Evolutionary conservation across 1,140 invertebrate species (phyloP), one percentile per base, ranked within the genome.

Genomic region (Drosophila erecta): DNA sequence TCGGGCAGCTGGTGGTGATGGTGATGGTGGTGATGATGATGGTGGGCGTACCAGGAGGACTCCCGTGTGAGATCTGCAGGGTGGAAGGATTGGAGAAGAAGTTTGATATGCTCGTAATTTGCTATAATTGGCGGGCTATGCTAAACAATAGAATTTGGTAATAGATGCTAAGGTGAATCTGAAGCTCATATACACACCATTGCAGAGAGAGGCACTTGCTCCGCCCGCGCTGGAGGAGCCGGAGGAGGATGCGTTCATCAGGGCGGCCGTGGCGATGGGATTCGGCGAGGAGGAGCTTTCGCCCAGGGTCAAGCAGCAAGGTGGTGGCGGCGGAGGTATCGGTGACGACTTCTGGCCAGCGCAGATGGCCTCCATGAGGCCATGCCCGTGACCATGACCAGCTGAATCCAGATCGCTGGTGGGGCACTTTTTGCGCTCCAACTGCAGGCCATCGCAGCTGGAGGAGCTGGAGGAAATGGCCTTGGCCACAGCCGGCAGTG

Each of bases 21-120:
- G 46, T 90, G 89, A 50, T 90, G 86, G 38, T 90, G 84, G 35
- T 87, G 89, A 51, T 90, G 87, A 50, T 87, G 84, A 33, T 78
- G 89, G 47, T 90, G 89, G 22, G 87, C 86, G 62, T 91, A 91
- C 90, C 90, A 91, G 30, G 85, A 84, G 12, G 85, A 87, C n/a
- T 92, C 90, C n/a, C 90, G 74, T 7, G 75, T 73, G 4, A 92
- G 69, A 76, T 92, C 90, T 91, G 49, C 40, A 33, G 15, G 27
- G 46, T 8, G 37, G 46, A n/a, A 35, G 12, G 30, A 55, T 35
- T 3, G 54, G 17, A 8, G 37, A 37, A 38, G n/a, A 44, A 8
- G 11, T 12, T 30, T 10, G 49, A 2, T 30, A 24, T 10, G 2
- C 2, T 2, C 4, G 4, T 24, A 24, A 24, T 5, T 24, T 24